Base-by-base conservation (phyloP, 2,797 vertebrate genomes). In the Takifugu ocellatus region DNA sequence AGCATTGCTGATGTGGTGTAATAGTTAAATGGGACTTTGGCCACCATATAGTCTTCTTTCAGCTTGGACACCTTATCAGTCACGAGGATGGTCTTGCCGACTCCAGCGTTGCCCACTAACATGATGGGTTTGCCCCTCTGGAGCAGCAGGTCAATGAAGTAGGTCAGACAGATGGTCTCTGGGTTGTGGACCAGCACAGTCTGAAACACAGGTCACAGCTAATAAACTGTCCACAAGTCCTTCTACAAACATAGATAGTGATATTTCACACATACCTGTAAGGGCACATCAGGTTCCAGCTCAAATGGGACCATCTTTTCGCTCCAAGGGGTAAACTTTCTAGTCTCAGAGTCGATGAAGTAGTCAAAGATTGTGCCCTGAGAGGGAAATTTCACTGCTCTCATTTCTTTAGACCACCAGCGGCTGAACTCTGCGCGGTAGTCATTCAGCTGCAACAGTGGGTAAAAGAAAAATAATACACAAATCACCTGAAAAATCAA, bases 281-380 rank as follows among this genome's bases (percentile, higher is more conserved):
- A 70, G 49, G 87, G 80, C 62, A 84, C 78, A 74, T 92, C 90
- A 3, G 89, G 72, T 67, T 93, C 90, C 73, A 87, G 79, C 78
- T 93, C 91, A 81, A 92, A 90, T 8, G 66, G 66, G 55, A 81
- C 33, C 74, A 83, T 81, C 73, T 88, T 92, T 77, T 94, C 90
- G n/a, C 83, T 90, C 89, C 84, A 89, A 29, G 87, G 86, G 49
- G 82, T 90, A 80, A 94, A 92, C 74, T 91, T 95, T 70, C 92
- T 93, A 24, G 79, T 90, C 56, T 89, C 88, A 17, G 89, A 75
- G 83, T 93, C 87, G 50, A 94, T 85, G 64, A 89, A 93, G 74
- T 94, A 95, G 90, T 96, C 93, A 83, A 96, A 96, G 75, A 94
- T 90, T 6, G 90, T 90, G 60, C 93, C 92, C 80, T 88, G 78